These are phyloP conservation scores for Calliphora vomitoria DNA, from an alignment of 2,888 invertebrate species.

Conservation along the genomic window DNA sequence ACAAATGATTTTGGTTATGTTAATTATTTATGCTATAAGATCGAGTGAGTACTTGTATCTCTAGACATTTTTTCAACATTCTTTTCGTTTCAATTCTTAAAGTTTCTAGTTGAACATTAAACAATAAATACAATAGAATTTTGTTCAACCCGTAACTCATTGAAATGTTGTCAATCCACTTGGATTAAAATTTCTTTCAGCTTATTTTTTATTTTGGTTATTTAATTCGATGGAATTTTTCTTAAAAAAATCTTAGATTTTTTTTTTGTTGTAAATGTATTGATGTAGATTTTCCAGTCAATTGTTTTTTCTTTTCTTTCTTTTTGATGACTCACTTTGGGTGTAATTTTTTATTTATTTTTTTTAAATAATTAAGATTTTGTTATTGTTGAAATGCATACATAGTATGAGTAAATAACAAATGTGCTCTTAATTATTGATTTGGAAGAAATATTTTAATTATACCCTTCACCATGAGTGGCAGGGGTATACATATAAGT, in stretches of 20 bases:
- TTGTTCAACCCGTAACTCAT: constrained; percentile 25
- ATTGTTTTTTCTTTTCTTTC: constrained; percentile 4
- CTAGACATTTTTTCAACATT: constrained; percentile 1
- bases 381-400: background rate
- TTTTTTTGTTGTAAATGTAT: background rate
- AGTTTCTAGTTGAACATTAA: background rate
- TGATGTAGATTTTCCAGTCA: constrained; percentile 24
- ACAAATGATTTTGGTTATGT: constrained; percentile 50
- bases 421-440: background rate
- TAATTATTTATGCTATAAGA: constrained; percentile 27
- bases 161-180: constrained; percentile 71
- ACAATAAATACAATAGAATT: background rate
- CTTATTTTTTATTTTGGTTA: constrained; percentile 34
- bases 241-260: constrained; percentile 23
- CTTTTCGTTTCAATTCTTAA: background rate
- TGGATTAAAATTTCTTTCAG: constrained; percentile 58
- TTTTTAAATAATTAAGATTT: constrained; percentile 2
- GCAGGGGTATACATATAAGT: no score
- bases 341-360: no score
- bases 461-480: no score
- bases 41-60: constrained; percentile 9
- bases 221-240: constrained; percentile 39
- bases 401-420: background rate
- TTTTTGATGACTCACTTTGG: constrained; percentile 53
- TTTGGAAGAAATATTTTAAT: background rate